Percentiles rank a stretch among this genome's conserved stretches.
These are phyloP conservation scores for Cenopis cana DNA, from an alignment of 2,888 invertebrate species.

Conservation along the genomic window DNA sequence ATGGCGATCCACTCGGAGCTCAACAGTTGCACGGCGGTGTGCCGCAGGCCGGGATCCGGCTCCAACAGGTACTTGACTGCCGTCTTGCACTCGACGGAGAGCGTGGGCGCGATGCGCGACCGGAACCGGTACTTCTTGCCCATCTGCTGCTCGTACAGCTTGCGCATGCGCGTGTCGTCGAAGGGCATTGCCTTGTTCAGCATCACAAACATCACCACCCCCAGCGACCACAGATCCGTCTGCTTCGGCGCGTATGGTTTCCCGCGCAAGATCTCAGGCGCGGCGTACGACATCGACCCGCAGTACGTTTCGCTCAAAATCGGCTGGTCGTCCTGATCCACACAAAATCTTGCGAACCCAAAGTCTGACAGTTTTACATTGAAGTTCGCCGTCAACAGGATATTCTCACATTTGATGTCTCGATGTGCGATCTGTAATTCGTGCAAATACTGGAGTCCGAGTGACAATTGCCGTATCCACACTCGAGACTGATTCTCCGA, in stretches of 20 bases:
- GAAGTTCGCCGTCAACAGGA: constrained; percentile 88
- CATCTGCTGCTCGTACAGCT: constrained; percentile 87
- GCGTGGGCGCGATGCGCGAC: constrained; percentile 83
- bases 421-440: constrained; percentile 90
- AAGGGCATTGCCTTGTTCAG: constrained; percentile 94
- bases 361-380: constrained; percentile 93
- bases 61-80: constrained; percentile 88
- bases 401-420: constrained; percentile 94
- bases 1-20: constrained; percentile 88
- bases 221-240: constrained; percentile 93
- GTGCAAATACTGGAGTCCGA: constrained; percentile 90
- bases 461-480: constrained; percentile 89
- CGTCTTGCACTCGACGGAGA: constrained; percentile 87
- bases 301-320: constrained; percentile 92
- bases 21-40: constrained; percentile 84
- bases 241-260: constrained; percentile 89
- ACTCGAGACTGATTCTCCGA: constrained; percentile 88
- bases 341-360: constrained; percentile 88
- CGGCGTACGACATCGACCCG: constrained; percentile 94
- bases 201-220: constrained; percentile 92
- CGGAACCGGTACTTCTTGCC: constrained; percentile 87
- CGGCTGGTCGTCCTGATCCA: constrained; percentile 69
- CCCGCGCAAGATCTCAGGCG: constrained; percentile 93
- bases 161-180: constrained; percentile 90
- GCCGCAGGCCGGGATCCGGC: constrained; percentile 87